Base-by-base conservation (phyloP, 2,888 invertebrate species). In the Globia sparganii region DNA sequence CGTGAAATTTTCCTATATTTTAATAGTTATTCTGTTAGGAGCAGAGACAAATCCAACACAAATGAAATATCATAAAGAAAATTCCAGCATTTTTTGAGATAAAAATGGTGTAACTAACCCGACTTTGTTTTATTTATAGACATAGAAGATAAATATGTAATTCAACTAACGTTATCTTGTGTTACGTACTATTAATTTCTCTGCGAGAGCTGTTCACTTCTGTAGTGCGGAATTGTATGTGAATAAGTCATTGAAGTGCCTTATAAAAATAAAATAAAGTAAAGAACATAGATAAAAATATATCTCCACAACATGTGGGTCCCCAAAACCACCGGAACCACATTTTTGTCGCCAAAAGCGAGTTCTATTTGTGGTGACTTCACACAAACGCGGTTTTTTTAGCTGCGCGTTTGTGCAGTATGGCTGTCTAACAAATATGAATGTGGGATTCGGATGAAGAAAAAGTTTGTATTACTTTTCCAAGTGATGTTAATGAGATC, bases 271-370 rank as follows among this genome's bases (percentile, higher is more conserved):
- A 49, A 21, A 53, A 53, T 9, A 53, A 53, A 53, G 1, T 11
- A 56, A n/a, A n/a, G 11, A n/a, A 49, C 21, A 8, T 37, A 18
- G 49, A 65, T 31, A 49, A 31, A 65, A 43, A n/a, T 28, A 61
- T 21, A 18, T 43, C 3, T 59, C 25, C 9, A 28, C 0, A 56
- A 25, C 28, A 67, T 37, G 49, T 64, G 68, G 83, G 40, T 56
- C 89, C 85, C 89, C 76, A 87, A 85, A 89, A 85, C 71, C 78
- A 75, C 67, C 68, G 86, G 75, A 81, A 88, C 82, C 81, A 86
- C 86, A 89, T 89, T 91, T 89, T 90, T 86, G 88, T 86, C 85
- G 77, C 86, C 81, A 83, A 86, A 88, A 89, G 83, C 84, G 87
- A 81, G 82, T 90, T 88, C 87, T 87, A 89, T 90, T 84, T 89